These are phyloP conservation scores for Nesoenas mayeri DNA, from an alignment of 2,113 vertebrate genomes.

Conservation along the genomic window DNA sequence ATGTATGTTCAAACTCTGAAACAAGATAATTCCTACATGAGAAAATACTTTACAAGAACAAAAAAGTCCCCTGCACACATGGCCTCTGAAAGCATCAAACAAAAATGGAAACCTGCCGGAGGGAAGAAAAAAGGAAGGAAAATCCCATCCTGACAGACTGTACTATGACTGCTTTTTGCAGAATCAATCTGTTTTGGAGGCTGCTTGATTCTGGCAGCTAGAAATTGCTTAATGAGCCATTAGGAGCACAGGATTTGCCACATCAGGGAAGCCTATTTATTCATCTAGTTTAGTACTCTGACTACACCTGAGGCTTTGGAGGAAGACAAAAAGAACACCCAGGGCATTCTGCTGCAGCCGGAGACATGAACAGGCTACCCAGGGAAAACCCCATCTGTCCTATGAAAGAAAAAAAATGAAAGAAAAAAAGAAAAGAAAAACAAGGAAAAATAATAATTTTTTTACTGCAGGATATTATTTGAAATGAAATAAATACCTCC, in stretches of 20 bases:
- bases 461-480: background rate
- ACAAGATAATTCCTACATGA: background rate
- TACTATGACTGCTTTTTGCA: background rate
- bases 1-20: background rate
- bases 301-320: slow-evolving; percentile 16
- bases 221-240: slow-evolving; percentile 40
- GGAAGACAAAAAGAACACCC: background rate
- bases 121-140: background rate
- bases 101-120: slow-evolving; percentile 2
- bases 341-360: background rate
- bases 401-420: background rate
- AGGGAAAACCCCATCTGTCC: background rate
- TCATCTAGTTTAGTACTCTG: background rate
- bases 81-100: background rate
- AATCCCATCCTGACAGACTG: slow-evolving; percentile 12
- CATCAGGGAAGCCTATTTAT: slow-evolving; percentile 15
- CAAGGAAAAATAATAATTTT: rapidly evolving
- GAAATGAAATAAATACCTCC: background rate
- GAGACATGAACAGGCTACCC: background rate
- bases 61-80: background rate
- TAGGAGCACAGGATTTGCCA: background rate
- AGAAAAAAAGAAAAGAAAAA: background rate
- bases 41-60: background rate
- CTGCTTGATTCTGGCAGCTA: slow-evolving; percentile 17
- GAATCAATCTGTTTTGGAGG: slow-evolving; percentile 30